Base-by-base conservation (phyloP, 2,113 vertebrate species). In the Bos javanicus region DNA sequence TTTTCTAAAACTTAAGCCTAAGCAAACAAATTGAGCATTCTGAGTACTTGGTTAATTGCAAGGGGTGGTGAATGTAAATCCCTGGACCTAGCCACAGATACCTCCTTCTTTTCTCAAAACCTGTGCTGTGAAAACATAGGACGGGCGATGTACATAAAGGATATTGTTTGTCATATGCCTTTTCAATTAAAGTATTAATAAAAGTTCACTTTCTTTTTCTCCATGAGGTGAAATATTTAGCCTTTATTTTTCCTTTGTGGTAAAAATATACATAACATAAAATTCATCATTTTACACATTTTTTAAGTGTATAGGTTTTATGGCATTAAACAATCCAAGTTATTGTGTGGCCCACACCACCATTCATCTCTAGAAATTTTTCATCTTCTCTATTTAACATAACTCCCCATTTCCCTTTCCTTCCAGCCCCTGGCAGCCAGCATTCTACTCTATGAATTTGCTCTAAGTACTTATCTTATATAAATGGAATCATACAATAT, bases 121-220 rank as follows among this genome's bases (percentile, higher is more conserved):
- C 74, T 90, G 19, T 64, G 48, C 21, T 84, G 33, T 87, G 76
- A 33, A 93, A 87, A 87, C 48, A 64, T 2, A 87, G 19, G 54
- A 36, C 17, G 57, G 33, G 39, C 15, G 12, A 64, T 74, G 76
- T 95, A 87, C 9, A 12, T 87, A 71, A 50, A 64, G 30, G 17
- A 74, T 57, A 60, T 48, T 91, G 30, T 71, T 96, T 59, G 50
- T 64, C 23, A 48, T 48, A 4, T 83, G 33, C 62, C 52, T 84
- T 96, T 74, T 92, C 52, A 91, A 2, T 50, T 92, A 88, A 11
- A 54, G 19, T 92, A 30, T 83, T 88, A 43, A 82, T 92, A 93
- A 92, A 60, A 86, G 87, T 83, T 87, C 33, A 57, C 92, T 95
- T 93, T 76, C 54, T 95, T 93, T 93, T 67, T 60, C 28, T 97